Percentiles rank a stretch among this genome's conserved stretches.
phyloP scores from a whole-genome alignment of 2,113 vertebrate genomes.

The Melierax canorus region DNA sequence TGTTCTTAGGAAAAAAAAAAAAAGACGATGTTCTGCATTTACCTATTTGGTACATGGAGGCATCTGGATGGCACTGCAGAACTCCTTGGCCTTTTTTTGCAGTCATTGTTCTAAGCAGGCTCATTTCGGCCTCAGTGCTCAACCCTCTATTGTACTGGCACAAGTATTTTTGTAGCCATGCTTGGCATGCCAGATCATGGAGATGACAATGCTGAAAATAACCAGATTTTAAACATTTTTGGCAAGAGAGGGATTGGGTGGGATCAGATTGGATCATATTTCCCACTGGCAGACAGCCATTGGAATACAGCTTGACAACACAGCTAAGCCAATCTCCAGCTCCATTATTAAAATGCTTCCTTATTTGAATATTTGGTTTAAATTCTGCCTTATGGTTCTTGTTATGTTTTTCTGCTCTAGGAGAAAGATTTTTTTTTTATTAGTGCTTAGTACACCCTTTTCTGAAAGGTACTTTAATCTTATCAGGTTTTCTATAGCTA shows the following conservation, averaged over 20 bases:
- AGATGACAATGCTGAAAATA: background rate
- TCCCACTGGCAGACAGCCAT: background rate
- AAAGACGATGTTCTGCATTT: background rate
- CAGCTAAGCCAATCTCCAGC: background rate
- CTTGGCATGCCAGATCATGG: background rate
- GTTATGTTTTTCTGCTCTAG: background rate
- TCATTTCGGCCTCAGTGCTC: background rate
- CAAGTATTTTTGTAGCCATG: background rate
- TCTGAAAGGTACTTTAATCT: background rate
- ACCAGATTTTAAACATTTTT: background rate
- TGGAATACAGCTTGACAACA: background rate
- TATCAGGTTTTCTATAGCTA: background rate
- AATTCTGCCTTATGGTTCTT: background rate
- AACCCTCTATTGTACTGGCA: background rate
- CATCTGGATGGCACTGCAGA: rapidly evolving
- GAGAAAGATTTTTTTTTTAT: background rate
- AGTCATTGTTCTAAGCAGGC: background rate
- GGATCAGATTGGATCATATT: background rate
- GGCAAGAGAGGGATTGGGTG: background rate
- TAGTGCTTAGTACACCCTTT: background rate
- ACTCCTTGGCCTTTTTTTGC: background rate
- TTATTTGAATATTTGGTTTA: background rate
- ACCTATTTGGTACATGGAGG: background rate
- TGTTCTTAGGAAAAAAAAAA: background rate
- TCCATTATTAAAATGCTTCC: background rate